phyloP scores from a whole-genome alignment of 35 echinoderm and acorn worm genomes.

The Heliocidaris erythrogramma region DNA sequence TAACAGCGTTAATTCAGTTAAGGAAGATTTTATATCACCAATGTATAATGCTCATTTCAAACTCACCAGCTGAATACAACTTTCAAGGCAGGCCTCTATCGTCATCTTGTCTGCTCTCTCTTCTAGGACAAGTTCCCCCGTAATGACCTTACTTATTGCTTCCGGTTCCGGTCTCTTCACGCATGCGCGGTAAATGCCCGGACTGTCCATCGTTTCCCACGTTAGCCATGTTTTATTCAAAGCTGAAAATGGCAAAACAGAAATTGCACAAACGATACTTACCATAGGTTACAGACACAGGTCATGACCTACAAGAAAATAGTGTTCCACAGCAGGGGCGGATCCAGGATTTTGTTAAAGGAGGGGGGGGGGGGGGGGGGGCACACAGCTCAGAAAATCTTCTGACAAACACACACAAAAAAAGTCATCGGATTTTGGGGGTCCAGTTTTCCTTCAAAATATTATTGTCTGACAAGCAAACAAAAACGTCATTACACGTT shows the following conservation, averaged over 20 bases:
- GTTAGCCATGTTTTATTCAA: constrained; percentile 80
- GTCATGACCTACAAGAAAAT: not conserved
- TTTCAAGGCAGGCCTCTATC: constrained; percentile 52
- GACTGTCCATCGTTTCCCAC: constrained; percentile 64
- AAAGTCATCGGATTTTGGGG: too few relatives aligned
- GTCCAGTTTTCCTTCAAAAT: too few relatives aligned
- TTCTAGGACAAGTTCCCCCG: constrained; percentile 47
- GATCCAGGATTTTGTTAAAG: too few relatives aligned
- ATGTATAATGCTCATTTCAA: too few relatives aligned
- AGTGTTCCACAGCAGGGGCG: not conserved
- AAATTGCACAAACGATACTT: not conserved
- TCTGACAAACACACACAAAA: too few relatives aligned
- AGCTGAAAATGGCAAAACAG: constrained; percentile 24
- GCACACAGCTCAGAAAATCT: too few relatives aligned
- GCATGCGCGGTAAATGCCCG: constrained; percentile 76
- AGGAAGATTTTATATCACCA: too few relatives aligned
- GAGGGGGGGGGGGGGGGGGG: too few relatives aligned
- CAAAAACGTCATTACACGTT: too few relatives aligned
- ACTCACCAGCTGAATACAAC: constrained; percentile 66
- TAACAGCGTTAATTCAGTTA: not conserved
- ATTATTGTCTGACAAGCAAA: too few relatives aligned
- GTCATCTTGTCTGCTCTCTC: constrained; percentile 49
- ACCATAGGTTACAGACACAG: not conserved
- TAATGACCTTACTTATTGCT: constrained; percentile 45
- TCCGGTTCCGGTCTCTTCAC: constrained; percentile 58